Evolutionary conservation across 2,113 vertebrate genomes (phyloP), one percentile per base, ranked within the genome.

Genomic region (Tragulus kanchil): DNA sequence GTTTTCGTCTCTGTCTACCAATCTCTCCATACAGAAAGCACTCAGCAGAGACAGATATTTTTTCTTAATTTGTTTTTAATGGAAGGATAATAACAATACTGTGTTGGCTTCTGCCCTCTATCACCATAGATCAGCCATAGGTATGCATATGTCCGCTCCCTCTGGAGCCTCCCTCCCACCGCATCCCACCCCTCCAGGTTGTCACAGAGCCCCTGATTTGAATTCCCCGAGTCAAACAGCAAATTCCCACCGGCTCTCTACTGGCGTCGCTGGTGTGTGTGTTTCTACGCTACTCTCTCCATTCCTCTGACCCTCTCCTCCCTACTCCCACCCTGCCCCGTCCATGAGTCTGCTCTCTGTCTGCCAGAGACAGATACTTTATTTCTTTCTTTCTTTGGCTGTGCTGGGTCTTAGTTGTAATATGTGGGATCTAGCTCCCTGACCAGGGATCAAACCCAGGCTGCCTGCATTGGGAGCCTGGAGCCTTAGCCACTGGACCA

Each of bases 31-130:
- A 28, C 31, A 93, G 31, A 94, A 61, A 87, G 45, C 14, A 45
- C 31, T 69, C 79, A 89, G 86, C 50, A 26, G 56, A 28, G 79
- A 67, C 25, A 84, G 36, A 88, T 61, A 92, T 82, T 95, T 95
- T 73, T n/a, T 73, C 13, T 73, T 73, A 45, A 45, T 73, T 25
- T 23, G 69, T 73, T 45, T 73, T 73, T 73, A 73, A 73, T 73
- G 42, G 69, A 73, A 73, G 36, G 36, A 25, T 73, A 13, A 45
- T 45, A 45, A 25, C 69, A 45, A 25, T 45, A 36, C 13, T 73
- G 69, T 71, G 36, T 73, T 73, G 23, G 19, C 45, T 73, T 73
- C 69, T 73, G 36, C 69, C 36, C 36, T 73, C 42, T 21, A 73
- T 73, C 69, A 45, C 5, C 42, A 45, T 73, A 36, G 36, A 73